Conservation (phyloP, 2,888 invertebrate genomes). For the Apeira syringaria region DNA sequence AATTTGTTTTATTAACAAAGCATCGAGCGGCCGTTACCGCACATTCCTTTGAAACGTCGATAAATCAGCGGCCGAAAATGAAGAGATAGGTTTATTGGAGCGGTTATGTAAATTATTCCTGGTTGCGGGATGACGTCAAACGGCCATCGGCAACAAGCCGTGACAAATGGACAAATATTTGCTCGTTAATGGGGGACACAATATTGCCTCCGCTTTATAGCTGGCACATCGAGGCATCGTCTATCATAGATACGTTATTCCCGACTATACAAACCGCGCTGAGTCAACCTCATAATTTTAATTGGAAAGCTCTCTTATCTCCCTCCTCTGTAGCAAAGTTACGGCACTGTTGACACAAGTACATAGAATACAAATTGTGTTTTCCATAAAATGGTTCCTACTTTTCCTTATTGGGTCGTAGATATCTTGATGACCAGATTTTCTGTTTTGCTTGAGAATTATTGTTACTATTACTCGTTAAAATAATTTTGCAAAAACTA, state of each 20-base stretch:
- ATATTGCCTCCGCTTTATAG: constrained; percentile 49
- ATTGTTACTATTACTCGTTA: constrained; percentile 1
- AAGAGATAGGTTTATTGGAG: constrained; percentile 29
- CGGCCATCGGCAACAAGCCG: constrained; percentile 42
- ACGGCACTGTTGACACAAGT: constrained; percentile 24
- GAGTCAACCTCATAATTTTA: constrained; percentile 18
- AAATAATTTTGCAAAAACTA: too few species aligned
- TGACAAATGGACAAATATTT: constrained; percentile 70
- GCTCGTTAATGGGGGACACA: constrained; percentile 61
- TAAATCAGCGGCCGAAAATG: constrained; percentile 18
- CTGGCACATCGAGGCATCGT: constrained; percentile 33
- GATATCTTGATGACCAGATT: constrained; percentile 4
- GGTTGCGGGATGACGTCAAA: constrained; percentile 44
- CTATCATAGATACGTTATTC: constrained; percentile 28
- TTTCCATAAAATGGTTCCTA: constrained; percentile 20
- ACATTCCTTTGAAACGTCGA: constrained; percentile 8
- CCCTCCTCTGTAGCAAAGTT: constrained; percentile 9
- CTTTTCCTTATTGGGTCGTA: constrained; percentile 15
- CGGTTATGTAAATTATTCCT: constrained; percentile 38
- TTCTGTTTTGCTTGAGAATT: constrained; percentile 3
- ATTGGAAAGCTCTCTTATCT: constrained; percentile 26
- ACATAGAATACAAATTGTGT: constrained; percentile 24
- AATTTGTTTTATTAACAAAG: constrained; percentile 20
- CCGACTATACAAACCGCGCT: constrained; percentile 8
- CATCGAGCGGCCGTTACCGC: constrained; percentile 6